Base-by-base conservation (phyloP, 2,113 vertebrate genomes). In the Marmota monax region DNA sequence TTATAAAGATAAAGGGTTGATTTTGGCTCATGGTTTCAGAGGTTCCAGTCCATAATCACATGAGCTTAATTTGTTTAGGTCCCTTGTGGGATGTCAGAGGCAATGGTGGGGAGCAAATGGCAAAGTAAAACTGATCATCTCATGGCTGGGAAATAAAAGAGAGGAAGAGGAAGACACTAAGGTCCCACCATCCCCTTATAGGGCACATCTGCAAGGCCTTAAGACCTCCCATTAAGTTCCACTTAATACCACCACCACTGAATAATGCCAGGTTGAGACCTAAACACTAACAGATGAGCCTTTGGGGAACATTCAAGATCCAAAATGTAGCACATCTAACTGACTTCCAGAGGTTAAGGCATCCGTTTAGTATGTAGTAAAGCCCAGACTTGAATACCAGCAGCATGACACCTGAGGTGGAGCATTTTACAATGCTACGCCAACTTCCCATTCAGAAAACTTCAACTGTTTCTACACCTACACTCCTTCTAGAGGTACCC, bases 391-490 rank as follows among this genome's bases (percentile, higher is more conserved):
- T 39, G 9, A 63, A 39, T 3, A 48, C 7, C 70, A 58, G 20
- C 9, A 14, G 2, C 5, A 0, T 70, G 23, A 37, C 13, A 58
- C 20, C 7, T 63, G 2, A 25, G 7, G 5, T n/a, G 63, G 25
- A 42, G 3, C 9, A 79, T 58, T 92, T 70, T 83, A 17, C 2
- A 4, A 48, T 48, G 4, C 10, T 69, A 2, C 18, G 6, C 6
- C 12, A 79, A 16, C 29, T 90, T 65, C 65, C 12, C 45, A 63
- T 16, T 90, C 22, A 69, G 42, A 73, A 67, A 4, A 76, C 45
- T 87, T 79, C 45, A 18, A 14, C 4, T 51, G 1, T 88, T 76
- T 88, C 14, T 80, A 22, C 4, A 76, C 0, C 3, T 22, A 16
- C 12, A 11, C 16, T 63, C 2, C 14, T 92, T 42, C 25, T 90